phyloP scores from a whole-genome alignment of 1,140 invertebrate genomes.

The Daktulosphaira vitifoliae region DNA sequence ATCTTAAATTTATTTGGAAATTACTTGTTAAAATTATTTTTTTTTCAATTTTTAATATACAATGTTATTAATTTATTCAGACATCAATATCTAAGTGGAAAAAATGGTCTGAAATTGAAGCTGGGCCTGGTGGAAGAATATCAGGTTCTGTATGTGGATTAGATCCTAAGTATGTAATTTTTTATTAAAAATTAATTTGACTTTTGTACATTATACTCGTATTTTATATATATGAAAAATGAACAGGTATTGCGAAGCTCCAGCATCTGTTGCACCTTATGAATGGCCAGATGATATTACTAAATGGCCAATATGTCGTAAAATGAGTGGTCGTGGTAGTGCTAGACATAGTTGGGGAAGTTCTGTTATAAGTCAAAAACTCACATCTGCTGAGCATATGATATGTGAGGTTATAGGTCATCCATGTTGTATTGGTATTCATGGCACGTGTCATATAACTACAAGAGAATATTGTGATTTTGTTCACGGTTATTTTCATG shows the following conservation, averaged over 20 bases:
- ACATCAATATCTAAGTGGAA: conserved; percentile 92
- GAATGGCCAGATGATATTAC: conserved; percentile 98
- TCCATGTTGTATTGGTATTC: conserved; percentile 96
- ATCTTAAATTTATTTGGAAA: background rate
- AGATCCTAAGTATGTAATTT: conserved; percentile 74
- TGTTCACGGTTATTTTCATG: conserved; percentile 92
- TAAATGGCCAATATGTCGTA: conserved; percentile 93
- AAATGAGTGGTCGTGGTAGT: conserved; percentile 51
- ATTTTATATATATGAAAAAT: too few species aligned
- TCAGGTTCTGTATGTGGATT: conserved; percentile 95
- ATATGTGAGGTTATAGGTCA: conserved; percentile 78
- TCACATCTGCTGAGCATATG: conserved; percentile 76
- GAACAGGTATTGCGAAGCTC: conserved; percentile 85
- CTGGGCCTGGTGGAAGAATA: conserved; percentile 73
- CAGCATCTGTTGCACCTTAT: conserved; percentile 85
- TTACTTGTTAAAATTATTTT: background rate
- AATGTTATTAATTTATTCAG: conserved; percentile 47
- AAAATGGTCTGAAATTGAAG: conserved; percentile 80
- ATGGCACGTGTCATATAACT: conserved; percentile 93
- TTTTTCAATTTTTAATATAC: background rate
- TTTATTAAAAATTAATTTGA: background rate
- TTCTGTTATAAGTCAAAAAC: conserved; percentile 45
- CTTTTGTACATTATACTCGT: background rate
- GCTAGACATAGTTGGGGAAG: conserved; percentile 13
- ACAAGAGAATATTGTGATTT: conserved; percentile 97